Conservation (phyloP, 1,140 invertebrate genomes). For the Lordiphosa mommai region DNA sequence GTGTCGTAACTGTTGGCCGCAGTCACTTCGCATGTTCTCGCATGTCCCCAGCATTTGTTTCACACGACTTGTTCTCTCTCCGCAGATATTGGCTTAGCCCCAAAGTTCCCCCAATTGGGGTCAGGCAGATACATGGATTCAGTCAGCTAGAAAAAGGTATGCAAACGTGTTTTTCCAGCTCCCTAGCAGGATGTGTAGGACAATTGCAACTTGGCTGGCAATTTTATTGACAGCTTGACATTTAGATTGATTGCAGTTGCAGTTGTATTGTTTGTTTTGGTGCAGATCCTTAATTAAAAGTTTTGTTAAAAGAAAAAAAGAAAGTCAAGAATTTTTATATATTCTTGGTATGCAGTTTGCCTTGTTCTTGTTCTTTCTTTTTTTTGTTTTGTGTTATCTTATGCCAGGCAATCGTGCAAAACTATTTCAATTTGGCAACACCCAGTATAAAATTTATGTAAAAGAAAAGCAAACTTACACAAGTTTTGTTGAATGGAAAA, state of each 20-base stretch:
- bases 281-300: conserved; percentile 62
- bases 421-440: conserved; percentile 63
- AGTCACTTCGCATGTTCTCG: neutral
- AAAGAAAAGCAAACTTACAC: conserved; percentile 8
- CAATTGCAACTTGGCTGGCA: conserved; percentile 43
- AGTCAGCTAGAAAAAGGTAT: conserved; percentile 55
- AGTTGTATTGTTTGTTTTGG: conserved; percentile 12
- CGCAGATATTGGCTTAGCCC: conserved; percentile 19
- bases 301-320: conserved; percentile 34
- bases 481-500: conserved; percentile 11
- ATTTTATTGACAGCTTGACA: conserved; percentile 72
- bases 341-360: conserved; percentile 27
- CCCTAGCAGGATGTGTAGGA: neutral
- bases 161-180: conserved; percentile 54
- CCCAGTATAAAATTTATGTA: conserved; percentile 3
- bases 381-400: neutral
- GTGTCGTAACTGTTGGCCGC: no score
- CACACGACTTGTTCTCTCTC: conserved; percentile 49
- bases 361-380: conserved; percentile 10
- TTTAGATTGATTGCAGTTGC: conserved; percentile 74
- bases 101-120: conserved; percentile 10
- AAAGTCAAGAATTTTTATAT: conserved; percentile 7
- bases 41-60: conserved; percentile 42
- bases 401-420: conserved; percentile 39
- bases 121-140: conserved; percentile 9